Percentiles rank a stretch among this genome's conserved stretches.
phyloP scores from a whole-genome alignment of 2,888 invertebrate species.

The Noctua comes region DNA sequence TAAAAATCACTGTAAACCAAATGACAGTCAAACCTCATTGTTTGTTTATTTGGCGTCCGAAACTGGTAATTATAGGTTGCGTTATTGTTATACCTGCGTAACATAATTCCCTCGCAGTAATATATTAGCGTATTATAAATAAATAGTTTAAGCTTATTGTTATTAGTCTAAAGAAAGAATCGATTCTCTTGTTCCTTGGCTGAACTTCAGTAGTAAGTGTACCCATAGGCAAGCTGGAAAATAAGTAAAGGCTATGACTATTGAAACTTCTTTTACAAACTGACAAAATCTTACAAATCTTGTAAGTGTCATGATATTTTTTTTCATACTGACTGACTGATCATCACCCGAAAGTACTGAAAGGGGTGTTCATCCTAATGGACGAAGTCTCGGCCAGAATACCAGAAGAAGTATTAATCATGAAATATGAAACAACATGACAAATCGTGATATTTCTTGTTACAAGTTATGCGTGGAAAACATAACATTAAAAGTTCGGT shows the following conservation, averaged over 20 bases:
- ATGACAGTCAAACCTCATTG: neutral
- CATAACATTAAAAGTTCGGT: constrained; percentile 23
- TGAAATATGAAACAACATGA: neutral
- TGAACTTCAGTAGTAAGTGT: constrained; percentile 15
- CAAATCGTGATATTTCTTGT: constrained; percentile 12
- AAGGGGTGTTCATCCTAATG: neutral
- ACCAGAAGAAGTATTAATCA: neutral
- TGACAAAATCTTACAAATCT: neutral
- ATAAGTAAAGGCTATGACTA: neutral
- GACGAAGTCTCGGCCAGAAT: neutral
- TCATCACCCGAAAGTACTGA: neutral
- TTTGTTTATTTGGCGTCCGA: neutral
- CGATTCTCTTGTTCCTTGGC: constrained; percentile 22
- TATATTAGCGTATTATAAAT: constrained; percentile 4
- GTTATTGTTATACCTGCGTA: neutral
- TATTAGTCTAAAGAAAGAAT: constrained; percentile 12
- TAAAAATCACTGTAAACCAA: constrained; percentile 11
- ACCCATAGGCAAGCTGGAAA: neutral
- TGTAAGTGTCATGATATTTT: neutral
- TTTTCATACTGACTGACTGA: neutral
- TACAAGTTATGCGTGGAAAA: neutral
- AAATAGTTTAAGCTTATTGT: constrained; percentile 7
- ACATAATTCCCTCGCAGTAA: neutral
- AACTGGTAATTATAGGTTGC: constrained; percentile 6
- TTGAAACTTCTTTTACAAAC: neutral